Conservation (phyloP, 2,797 vertebrate species). For the Microctenopoma stevenorrisi region DNA sequence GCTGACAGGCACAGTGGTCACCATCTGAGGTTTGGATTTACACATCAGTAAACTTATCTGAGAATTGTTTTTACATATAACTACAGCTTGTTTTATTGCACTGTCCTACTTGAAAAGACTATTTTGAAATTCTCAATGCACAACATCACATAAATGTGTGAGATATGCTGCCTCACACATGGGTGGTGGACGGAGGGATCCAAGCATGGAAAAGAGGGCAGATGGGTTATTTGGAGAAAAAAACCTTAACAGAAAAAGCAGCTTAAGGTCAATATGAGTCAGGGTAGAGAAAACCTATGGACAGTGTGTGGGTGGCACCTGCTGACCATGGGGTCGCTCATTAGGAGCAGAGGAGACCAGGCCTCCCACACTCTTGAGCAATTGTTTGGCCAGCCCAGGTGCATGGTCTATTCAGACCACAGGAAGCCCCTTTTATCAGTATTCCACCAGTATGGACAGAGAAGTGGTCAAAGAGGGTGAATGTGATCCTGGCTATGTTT, state of each 20-base stretch:
- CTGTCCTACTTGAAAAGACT: not conserved
- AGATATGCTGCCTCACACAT: constrained; percentile 11
- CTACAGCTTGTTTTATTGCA: not conserved
- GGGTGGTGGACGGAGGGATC: constrained; percentile 4
- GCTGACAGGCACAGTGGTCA: constrained; percentile 32
- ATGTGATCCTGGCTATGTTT: constrained; percentile 55
- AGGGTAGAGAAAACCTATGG: constrained; percentile 44
- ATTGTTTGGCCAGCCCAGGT: constrained; percentile 84
- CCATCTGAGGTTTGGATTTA: constrained; percentile 23
- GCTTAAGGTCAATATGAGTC: constrained; percentile 54
- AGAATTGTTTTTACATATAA: constrained; percentile 12
- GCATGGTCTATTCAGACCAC: constrained; percentile 78
- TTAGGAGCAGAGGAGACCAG: constrained; percentile 78
- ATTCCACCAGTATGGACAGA: constrained; percentile 54
- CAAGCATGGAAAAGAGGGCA: constrained; percentile 30
- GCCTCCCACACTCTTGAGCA: constrained; percentile 70
- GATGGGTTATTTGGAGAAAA: constrained; percentile 42
- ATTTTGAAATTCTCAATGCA: not conserved
- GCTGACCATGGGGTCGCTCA: constrained; percentile 78
- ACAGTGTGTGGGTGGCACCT: constrained; percentile 71
- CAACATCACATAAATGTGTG: constrained; percentile 4
- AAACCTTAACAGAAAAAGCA: constrained; percentile 52
- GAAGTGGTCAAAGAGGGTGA: constrained; percentile 64
- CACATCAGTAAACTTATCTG: not conserved
- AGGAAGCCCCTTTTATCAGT: constrained; percentile 73